Conservation (phyloP, 2,113 vertebrate genomes). For the Myodes glareolus region DNA sequence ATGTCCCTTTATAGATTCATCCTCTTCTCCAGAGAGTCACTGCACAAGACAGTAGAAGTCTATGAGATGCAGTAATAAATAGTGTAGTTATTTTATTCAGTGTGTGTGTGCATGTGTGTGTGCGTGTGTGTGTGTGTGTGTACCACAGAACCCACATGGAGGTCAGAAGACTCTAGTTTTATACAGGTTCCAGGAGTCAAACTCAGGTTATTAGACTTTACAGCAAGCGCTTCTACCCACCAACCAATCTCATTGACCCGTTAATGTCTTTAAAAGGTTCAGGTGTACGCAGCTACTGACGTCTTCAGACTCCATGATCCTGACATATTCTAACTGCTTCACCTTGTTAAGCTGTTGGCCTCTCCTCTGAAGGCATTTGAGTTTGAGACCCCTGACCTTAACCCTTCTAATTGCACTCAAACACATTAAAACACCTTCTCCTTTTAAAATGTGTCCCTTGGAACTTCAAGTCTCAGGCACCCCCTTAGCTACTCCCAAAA, state of each 20-base stretch:
- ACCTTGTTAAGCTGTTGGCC: not conserved
- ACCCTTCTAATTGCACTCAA: not conserved
- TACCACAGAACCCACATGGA: not conserved
- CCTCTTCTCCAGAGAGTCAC: not conserved
- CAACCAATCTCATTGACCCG: not conserved
- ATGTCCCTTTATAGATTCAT: not conserved
- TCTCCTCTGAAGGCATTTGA: not conserved
- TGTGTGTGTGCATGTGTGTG: not conserved
- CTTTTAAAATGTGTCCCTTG: not conserved
- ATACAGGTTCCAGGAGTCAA: not conserved
- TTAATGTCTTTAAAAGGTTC: not conserved
- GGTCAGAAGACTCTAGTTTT: not conserved
- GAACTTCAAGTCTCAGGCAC: not conserved
- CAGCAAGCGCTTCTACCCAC: not conserved
- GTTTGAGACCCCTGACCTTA: not conserved
- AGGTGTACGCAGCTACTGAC: not conserved
- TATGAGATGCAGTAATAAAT: not conserved
- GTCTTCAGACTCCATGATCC: not conserved
- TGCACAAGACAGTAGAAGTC: not conserved
- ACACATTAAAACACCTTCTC: not conserved
- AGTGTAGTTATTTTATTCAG: not conserved
- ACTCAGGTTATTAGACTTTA: not conserved
- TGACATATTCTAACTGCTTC: not conserved
- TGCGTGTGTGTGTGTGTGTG: not conserved
- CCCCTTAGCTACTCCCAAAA: slow-evolving; percentile 16